phyloP scores from a whole-genome alignment of 2,113 vertebrate genomes.

The Hypomesus transpacificus region DNA sequence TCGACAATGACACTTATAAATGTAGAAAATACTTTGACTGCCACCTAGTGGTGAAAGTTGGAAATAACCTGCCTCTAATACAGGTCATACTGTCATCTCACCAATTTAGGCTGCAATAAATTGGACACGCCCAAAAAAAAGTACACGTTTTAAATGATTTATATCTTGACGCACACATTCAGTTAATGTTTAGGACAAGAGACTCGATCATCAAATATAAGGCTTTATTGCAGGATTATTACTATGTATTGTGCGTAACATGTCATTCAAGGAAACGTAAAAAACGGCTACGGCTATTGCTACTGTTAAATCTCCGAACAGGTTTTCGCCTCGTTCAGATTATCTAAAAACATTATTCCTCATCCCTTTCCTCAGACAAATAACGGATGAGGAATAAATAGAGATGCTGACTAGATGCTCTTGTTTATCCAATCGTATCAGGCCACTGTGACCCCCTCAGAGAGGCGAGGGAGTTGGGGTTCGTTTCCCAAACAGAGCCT shows the following conservation, averaged over 20 bases:
- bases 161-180: constrained; percentile 11
- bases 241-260: constrained; percentile 23
- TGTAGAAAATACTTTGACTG: constrained; percentile 52
- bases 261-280: constrained; percentile 31
- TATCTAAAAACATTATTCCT: no score
- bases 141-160: constrained; percentile 10
- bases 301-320: neutral
- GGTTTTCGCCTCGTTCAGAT: constrained; percentile 3
- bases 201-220: constrained; percentile 50
- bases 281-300: constrained; percentile 21
- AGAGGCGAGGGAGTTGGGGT: no score
- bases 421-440: no score
- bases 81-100: constrained; percentile 6
- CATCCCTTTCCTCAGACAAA: no score
- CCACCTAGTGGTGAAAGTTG: constrained; percentile 48
- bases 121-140: constrained; percentile 18
- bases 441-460: no score
- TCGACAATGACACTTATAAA: constrained; percentile 30
- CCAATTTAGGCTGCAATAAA: constrained; percentile 27
- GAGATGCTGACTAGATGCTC: no score
- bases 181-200: constrained; percentile 25
- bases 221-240: constrained; percentile 54
- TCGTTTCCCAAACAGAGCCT: no score
- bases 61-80: constrained; percentile 36
- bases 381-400: no score